Base-by-base conservation (phyloP, 2,888 invertebrate genomes). In the Fragum fragum region DNA sequence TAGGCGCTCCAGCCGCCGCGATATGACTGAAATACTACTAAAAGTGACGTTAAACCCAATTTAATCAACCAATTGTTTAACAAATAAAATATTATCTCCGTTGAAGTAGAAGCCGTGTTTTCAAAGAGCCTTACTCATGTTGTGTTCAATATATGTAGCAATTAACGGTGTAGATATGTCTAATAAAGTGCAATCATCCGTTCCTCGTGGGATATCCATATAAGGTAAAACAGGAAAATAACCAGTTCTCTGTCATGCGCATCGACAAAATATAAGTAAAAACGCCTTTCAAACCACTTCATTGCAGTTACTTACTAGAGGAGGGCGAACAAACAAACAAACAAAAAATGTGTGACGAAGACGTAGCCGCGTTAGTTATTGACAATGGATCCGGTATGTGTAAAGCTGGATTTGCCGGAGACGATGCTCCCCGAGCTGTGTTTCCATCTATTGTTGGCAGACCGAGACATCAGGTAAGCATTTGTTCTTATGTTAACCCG, bases 351-450 rank as follows among this genome's bases (percentile, higher is more conserved):
- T 69, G 68, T 72, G 81, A 83, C 68, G 83, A 83, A 16, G 87
- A 87, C 29, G 81, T 87, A 57, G 85, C 85, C 42, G 85, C 87
- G 63, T 72, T 87, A 42, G 87, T 87, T 81, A 96, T 97, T 57
- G 96, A 95, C 92, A 95, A 95, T 92, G 95, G 95, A 76, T 95
- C 95, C 83, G 95, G 95, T 76, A 95, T 95, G 96, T 96, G 96
- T 95, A 96, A 96, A 93, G 96, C 96, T 85, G 97, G 97, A 83
- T 97, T 97, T 91, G 97, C 97, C 86, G 97, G 96, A 83, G 96
- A 97, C 92, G 97, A 97, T 92, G 96, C 96, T 71, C 97, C 61
- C 16, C 26, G 61, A 32, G 61, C 61, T 14, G 61, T 61, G 29
- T 61, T 61, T 61, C 61, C 61, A 29, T 61, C 61, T 18, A 61